These are phyloP conservation scores for Ophion ventricosus DNA, from an alignment of 2,888 invertebrate species.

Conservation along the genomic window DNA sequence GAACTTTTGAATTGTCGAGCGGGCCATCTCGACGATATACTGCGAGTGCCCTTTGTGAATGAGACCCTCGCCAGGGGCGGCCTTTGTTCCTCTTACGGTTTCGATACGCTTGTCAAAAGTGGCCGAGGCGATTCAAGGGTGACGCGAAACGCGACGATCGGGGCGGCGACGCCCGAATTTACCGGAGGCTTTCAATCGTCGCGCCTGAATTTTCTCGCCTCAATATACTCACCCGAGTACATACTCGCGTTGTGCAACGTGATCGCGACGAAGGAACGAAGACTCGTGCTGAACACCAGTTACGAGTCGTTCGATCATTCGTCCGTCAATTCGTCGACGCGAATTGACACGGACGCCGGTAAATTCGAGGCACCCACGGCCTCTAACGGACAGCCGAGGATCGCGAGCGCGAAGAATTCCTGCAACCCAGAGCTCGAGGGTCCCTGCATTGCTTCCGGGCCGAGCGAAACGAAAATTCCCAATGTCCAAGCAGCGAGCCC, in stretches of 20 bases:
- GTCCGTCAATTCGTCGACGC: conserved; percentile 61
- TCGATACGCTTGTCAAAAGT: conserved; percentile 35
- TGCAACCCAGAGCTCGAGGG: conserved; percentile 46
- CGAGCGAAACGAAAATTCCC: conserved; percentile 15
- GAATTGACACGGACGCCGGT: conserved; percentile 35
- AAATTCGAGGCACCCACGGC: conserved; percentile 14
- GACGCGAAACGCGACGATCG: not conserved
- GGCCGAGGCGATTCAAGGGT: not conserved
- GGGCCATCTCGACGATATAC: conserved; percentile 86
- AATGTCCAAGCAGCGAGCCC: conserved; percentile 5
- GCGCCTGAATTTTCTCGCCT: conserved; percentile 85
- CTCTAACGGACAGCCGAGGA: conserved; percentile 30
- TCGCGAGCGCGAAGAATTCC: conserved; percentile 1
- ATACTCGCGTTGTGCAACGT: conserved; percentile 92
- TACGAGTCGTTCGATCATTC: conserved; percentile 82
- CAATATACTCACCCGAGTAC: conserved; percentile 88
- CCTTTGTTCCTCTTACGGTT: conserved; percentile 76
- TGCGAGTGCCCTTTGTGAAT: conserved; percentile 86
- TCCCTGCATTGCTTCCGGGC: too few species aligned
- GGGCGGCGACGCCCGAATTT: not conserved
- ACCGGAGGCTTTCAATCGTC: conserved; percentile 8
- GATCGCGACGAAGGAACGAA: conserved; percentile 88
- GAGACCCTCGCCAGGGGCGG: conserved; percentile 86
- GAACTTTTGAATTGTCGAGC: conserved; percentile 90
- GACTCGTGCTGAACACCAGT: conserved; percentile 87